Conservation (phyloP, 2,113 vertebrate species). For the Nannospalax galili region DNA sequence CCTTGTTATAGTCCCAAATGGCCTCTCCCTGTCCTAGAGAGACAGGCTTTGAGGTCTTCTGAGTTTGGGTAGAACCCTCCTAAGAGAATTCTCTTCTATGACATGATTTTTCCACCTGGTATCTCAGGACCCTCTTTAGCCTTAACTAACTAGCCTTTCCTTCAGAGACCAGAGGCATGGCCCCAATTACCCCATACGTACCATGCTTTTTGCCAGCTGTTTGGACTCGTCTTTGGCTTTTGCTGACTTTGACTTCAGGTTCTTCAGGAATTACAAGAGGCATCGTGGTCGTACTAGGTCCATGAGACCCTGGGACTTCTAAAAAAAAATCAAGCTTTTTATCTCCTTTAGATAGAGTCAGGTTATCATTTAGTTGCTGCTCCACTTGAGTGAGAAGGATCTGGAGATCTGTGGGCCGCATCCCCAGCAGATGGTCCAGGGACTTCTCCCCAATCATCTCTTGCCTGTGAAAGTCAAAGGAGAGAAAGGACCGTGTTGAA, state of each 20-base stretch:
- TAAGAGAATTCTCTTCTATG: slow-evolving; percentile 6
- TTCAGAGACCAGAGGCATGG: neutral
- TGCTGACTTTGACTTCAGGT: slow-evolving; percentile 37
- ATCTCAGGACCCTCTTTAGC: neutral
- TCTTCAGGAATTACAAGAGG: neutral
- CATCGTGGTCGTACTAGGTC: fast-evolving
- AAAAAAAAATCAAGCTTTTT: slow-evolving; percentile 51
- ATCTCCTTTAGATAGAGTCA: slow-evolving; percentile 21
- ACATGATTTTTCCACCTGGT: slow-evolving; percentile 5
- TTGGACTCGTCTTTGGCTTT: slow-evolving; percentile 37
- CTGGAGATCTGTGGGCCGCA: slow-evolving; percentile 70
- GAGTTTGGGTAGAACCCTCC: slow-evolving; percentile 28
- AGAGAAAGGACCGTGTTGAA: slow-evolving; percentile 10
- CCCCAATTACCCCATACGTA: slow-evolving; percentile 56
- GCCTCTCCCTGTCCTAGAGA: neutral
- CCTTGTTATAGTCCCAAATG: neutral
- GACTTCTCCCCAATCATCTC: slow-evolving; percentile 73
- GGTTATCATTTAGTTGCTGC: slow-evolving; percentile 61
- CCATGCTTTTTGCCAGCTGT: neutral
- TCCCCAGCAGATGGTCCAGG: slow-evolving; percentile 73
- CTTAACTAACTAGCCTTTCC: neutral
- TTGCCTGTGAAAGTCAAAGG: slow-evolving; percentile 66
- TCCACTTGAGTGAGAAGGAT: slow-evolving; percentile 61
- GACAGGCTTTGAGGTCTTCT: neutral
- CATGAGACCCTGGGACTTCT: neutral